These are phyloP conservation scores for Saimiri boliviensis DNA, from an alignment of 2,113 vertebrate species.

Conservation along the genomic window DNA sequence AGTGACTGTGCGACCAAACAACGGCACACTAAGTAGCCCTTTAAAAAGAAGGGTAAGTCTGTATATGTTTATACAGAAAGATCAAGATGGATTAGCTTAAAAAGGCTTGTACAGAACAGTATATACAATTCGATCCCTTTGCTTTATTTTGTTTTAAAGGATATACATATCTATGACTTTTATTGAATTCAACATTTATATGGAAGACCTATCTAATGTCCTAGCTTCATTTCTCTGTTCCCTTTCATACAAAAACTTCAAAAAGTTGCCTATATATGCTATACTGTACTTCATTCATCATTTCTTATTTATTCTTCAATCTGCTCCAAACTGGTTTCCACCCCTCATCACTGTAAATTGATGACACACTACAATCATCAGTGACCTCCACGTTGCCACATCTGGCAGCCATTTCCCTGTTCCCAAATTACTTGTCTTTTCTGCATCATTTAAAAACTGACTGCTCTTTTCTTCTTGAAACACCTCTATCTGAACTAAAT, in stretches of 20 bases:
- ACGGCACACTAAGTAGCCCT: neutral
- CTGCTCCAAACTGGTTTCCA: neutral
- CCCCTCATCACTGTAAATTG: neutral
- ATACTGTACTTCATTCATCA: neutral
- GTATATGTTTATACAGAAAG: neutral
- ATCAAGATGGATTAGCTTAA: neutral
- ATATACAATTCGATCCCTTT: neutral
- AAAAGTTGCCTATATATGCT: neutral
- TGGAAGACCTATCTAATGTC: neutral
- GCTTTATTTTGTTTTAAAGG: constrained; percentile 13
- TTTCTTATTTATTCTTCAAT: neutral
- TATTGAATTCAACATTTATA: neutral
- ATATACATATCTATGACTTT: neutral
- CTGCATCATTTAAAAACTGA: neutral
- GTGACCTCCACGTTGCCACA: neutral
- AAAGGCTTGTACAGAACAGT: neutral
- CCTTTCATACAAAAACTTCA: neutral
- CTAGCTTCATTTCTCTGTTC: neutral
- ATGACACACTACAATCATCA: neutral
- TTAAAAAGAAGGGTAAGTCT: neutral
- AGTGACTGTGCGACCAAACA: neutral
- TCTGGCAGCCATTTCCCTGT: neutral
- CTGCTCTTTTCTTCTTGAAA: neutral
- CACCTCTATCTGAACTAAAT: neutral
- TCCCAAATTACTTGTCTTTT: neutral